Percentiles rank a stretch among this genome's conserved stretches.
phyloP scores from a whole-genome alignment of 2,888 invertebrate species.

The Tolmerus cingulatus region DNA sequence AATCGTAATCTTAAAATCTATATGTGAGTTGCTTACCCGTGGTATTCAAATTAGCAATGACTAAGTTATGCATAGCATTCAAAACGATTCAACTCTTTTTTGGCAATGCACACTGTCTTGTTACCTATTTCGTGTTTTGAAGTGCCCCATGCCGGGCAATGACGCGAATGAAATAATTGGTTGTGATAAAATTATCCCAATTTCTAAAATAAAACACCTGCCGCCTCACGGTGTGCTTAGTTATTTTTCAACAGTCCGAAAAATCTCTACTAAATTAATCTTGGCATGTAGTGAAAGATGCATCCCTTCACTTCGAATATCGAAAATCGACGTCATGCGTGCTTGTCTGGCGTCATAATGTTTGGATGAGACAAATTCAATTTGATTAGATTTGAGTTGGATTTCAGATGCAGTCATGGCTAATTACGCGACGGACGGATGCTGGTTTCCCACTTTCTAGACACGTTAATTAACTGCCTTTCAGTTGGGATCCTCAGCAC shows the following conservation, averaged over 20 bases:
- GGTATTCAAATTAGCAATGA: background rate
- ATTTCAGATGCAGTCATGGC: background rate
- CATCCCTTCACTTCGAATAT: background rate
- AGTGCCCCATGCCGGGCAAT: background rate
- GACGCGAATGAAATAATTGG: background rate
- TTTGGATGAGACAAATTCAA: background rate
- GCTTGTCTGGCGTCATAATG: background rate
- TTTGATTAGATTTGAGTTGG: background rate
- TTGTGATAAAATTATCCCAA: background rate
- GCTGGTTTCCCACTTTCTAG: background rate
- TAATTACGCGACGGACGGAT: background rate
- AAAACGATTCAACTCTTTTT: background rate
- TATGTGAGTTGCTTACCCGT: background rate
- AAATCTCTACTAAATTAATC: background rate
- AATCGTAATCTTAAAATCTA: background rate
- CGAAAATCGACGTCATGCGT: background rate
- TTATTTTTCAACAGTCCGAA: background rate
- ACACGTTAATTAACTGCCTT: background rate
- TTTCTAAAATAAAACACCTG: background rate
- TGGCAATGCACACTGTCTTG: background rate
- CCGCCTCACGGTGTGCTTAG: background rate
- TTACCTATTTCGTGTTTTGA: background rate
- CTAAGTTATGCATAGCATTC: background rate
- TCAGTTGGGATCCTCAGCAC: background rate
- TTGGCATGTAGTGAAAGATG: background rate